Percentiles rank a stretch among this genome's conserved stretches.
phyloP scores from a whole-genome alignment of 1,140 invertebrate genomes.

The Wiebesia pumilae region DNA sequence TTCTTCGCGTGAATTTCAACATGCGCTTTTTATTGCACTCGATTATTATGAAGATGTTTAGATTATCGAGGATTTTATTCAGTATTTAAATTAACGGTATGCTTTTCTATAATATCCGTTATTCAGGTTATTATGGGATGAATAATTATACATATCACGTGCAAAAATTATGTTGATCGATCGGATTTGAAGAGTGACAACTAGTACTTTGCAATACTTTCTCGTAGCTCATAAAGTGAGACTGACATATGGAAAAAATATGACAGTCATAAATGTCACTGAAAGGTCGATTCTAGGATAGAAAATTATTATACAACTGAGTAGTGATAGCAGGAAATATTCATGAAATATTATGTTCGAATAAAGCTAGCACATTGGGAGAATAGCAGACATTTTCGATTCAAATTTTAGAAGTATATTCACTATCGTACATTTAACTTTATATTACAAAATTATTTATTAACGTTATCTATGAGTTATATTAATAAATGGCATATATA shows the following conservation, averaged over 20 bases:
- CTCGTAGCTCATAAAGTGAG: constrained; percentile 33
- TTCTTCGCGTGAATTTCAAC: constrained; percentile 10
- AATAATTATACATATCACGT: not conserved
- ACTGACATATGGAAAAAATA: constrained; percentile 35
- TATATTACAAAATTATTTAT: not conserved
- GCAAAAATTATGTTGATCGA: constrained; percentile 20
- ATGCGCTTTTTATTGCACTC: constrained; percentile 33
- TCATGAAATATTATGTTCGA: constrained; percentile 10
- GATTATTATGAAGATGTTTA: constrained; percentile 39
- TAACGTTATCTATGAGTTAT: not conserved
- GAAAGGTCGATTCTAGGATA: constrained; percentile 26
- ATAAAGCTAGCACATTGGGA: not conserved
- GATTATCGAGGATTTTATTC: not conserved
- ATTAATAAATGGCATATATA: not conserved
- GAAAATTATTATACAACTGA: constrained; percentile 32
- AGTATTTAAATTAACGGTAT: not conserved
- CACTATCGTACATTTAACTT: constrained; percentile 4
- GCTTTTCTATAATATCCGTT: not conserved
- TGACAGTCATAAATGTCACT: constrained; percentile 41
- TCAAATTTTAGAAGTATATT: not conserved
- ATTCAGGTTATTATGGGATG: not conserved
- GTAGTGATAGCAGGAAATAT: constrained; percentile 18
- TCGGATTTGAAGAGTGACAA: constrained; percentile 21
- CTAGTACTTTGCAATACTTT: constrained; percentile 26
- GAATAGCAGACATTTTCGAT: not conserved